Percentiles rank a stretch among this genome's conserved stretches.
phyloP scores from a whole-genome alignment of 2,888 invertebrate species.

The Lymantria monacha region DNA sequence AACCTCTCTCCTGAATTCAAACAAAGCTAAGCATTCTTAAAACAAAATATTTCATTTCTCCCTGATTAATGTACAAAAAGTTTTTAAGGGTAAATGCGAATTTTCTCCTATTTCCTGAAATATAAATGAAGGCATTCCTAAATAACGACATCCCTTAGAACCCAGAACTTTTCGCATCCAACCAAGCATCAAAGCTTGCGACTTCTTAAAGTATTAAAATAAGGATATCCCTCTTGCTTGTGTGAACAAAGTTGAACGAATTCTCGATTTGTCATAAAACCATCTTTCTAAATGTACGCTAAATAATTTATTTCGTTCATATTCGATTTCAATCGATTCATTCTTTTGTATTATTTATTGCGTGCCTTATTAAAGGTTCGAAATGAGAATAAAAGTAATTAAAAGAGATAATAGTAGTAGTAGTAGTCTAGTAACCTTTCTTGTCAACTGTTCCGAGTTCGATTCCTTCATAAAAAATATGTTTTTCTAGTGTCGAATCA shows the following conservation, averaged over 20 bases:
- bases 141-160: slow-evolving; percentile 39
- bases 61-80: slow-evolving; percentile 30
- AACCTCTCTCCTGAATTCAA: background rate
- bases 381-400: too few species aligned
- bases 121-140: slow-evolving; percentile 37
- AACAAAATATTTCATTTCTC: slow-evolving; percentile 15
- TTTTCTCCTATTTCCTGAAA: slow-evolving; percentile 34
- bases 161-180: slow-evolving; percentile 35
- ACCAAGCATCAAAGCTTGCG: slow-evolving; percentile 38
- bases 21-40: background rate
- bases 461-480: too few species aligned
- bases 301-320: slow-evolving; percentile 1
- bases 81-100: slow-evolving; percentile 32
- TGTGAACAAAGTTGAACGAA: slow-evolving; percentile 23
- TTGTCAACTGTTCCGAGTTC: too few species aligned
- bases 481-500: too few species aligned
- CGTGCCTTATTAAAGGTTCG: too few species aligned
- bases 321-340: background rate
- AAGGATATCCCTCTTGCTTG: slow-evolving; percentile 30
- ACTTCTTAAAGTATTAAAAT: slow-evolving; percentile 45
- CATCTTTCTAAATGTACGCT: slow-evolving; percentile 6
- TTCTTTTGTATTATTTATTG: background rate
- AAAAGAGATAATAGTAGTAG: too few species aligned
- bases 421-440: too few species aligned
- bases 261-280: slow-evolving; percentile 23